Evolutionary conservation across 2,797 vertebrate species (phyloP), one percentile per base, ranked within the genome.

Genomic region (Pteropus rufus): DNA sequence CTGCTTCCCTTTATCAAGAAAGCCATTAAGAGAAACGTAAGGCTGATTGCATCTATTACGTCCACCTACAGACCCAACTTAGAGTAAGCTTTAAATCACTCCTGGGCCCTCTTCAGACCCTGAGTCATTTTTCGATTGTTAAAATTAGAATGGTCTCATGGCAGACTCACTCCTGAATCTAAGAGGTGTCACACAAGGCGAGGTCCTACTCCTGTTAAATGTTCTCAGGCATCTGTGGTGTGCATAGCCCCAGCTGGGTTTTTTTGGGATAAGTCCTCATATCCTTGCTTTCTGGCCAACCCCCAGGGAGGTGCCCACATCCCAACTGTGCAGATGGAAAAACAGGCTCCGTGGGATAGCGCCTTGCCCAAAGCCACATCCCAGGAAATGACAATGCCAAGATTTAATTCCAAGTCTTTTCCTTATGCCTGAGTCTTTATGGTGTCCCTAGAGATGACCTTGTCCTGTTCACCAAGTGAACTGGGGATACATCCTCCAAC

Each of bases 61-160:
- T 91, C 87, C 86, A 96, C 91, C 94, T 93, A 89, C 87, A 91
- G 89, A 93, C 83, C 86, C 86, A 92, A 79, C 79, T 73, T 73
- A 18, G 79, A 93, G 89, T 70, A 91, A 76, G 89, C 93, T 84
- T 65, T 86, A 94, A 76, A 79, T 88, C 86, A 89, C 86, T 94
- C 87, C 72, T 7, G 11, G 95, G 93, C 56, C 81, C 72, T 97
- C 94, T 96, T 84, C 70, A 94, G 91, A 89, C 52, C 95, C 87
- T 88, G 94, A 96, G 92, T 97, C 97, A 93, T 89, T 93, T 91
- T 69, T 70, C 10, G 0, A 46, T 65, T 91, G 93, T 80, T 96
- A 89, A 93, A 93, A 96, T 93, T 92, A 96, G 94, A 93, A 82
- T 60, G 75, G 92, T 64, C 77, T 82, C 65, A 31, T 29, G 44